Evolutionary conservation across 2,797 vertebrate species (phyloP).

Genomic region (Ataeniobius toweri): DNA sequence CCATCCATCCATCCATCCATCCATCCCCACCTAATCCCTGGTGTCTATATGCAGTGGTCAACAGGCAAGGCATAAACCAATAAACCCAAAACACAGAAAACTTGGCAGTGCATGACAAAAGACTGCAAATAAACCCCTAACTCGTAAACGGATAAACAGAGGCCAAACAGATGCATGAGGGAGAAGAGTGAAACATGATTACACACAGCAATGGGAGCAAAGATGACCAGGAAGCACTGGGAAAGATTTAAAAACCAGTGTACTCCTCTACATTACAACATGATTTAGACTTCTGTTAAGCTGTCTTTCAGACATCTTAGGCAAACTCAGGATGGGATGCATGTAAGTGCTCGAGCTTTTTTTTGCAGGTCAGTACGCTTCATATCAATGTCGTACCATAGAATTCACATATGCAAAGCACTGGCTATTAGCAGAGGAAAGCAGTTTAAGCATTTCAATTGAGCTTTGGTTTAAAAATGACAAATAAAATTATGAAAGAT

Average conservation of each 20-base stretch:
- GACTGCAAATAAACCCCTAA: not conserved
- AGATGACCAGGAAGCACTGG: not conserved
- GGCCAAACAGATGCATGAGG: too few relatives aligned
- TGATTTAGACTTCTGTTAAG: not conserved
- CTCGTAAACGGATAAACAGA: too few relatives aligned
- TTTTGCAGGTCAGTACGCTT: not conserved
- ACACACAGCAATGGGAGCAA: not conserved
- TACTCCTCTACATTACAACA: not conserved
- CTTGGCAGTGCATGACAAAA: not conserved
- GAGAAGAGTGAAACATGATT: not conserved
- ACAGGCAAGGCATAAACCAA: not conserved
- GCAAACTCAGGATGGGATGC: not conserved
- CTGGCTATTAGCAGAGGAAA: too few relatives aligned
- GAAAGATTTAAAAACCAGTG: too few relatives aligned
- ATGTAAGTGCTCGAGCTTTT: not conserved
- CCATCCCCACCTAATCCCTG: not conserved
- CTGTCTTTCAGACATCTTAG: not conserved
- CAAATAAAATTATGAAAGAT: not conserved
- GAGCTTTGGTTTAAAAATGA: not conserved
- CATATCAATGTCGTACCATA: not conserved
- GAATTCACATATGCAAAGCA: not conserved
- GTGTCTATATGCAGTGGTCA: not conserved
- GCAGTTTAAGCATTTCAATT: not conserved
- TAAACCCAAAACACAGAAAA: not conserved
- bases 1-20: slow-evolving; percentile 4